Base-by-base conservation (phyloP, 1,140 invertebrate species). In the Phymastichus coffea region DNA sequence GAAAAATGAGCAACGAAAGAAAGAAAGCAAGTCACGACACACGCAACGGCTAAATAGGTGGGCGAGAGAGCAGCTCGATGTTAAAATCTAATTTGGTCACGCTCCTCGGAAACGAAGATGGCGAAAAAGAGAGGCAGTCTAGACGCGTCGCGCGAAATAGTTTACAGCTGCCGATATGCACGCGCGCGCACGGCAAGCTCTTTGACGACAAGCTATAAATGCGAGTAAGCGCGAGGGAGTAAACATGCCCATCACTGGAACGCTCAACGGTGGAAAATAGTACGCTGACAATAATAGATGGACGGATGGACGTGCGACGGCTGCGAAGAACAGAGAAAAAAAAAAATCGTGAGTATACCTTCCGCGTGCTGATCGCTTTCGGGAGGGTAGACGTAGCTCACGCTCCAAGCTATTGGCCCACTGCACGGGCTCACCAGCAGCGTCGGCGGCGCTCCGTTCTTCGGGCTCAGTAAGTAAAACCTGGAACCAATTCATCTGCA, bases 401-500 rank as follows among this genome's bases (percentile, higher is more conserved):
- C 71, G 57, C 70, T 77, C 78, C 78, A 80, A 33, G 73, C 71
- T 64, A 80, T 79, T 17, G 75, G 72, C 1, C 77, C 78, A 49
- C 69, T 75, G 59, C 78, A 79, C 1, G 78, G 78, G 63, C 74
- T 80, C 52, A 80, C 77, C 43, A 80, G 65, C 35, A 80, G 64
- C 43, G 76, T 79, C 52, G 78, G 66, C 23, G 76, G 72, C 48
- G 74, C 70, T 37, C 76, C 78, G 7, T 74, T 68, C 6, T 76
- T 70, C 47, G 76, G 75, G 55, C 70, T 77, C 61, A 80, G 63
- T 63, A 79, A 80, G 69, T 76, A 75, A 69, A 80, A 80, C 69
- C 78, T 80, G 71, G 38, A 77, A 77, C 66, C 63, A 77, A 73
- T 71, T 76, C 67, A 76, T 69, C 74, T 77, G 69, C 72, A 76